Base-by-base conservation (phyloP, 2,888 invertebrate species). In the Drosophila gaucha region DNA sequence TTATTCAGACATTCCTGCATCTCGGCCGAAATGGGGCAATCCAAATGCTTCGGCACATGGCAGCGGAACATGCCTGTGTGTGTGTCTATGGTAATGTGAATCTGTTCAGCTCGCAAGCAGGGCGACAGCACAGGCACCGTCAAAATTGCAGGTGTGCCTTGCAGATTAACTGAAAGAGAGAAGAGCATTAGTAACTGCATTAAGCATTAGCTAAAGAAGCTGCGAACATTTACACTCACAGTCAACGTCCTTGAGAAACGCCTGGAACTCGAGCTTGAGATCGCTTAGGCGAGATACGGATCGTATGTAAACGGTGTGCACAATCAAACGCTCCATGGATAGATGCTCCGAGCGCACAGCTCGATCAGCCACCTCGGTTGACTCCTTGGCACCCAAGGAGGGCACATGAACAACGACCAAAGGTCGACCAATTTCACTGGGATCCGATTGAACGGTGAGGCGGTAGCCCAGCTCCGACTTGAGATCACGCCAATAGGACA, bases 271-370 rank as follows among this genome's bases (percentile, higher is more conserved):
- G 70, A 96, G 94, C 90, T 96, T 96, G 30, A 98, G 94, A 89
- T 98, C 97, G 35, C 94, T 94, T 12, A 98, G 93, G 39, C 98
- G 94, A 72, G 96, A 96, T 54, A 96, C 94, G 0, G 98, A 97
- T 76, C 99, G 94, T 57, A 98, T 96, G 89, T 99, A 98, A 78
- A 99, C 98, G 0, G 98, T 98, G 90, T 98, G 98, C 6, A 98
- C 98, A 33, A 99, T 93, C 52, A 99, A 93, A 33, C 97, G 95
- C 92, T 99, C 99, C 95, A 99, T 96, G 5, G 98, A 98, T n/a
- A 99, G 93, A 86, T 97, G 95, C 92, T 98, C 97, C 22, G 97
- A 97, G 78, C 97, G 94, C 38, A 97, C 95, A 12, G 97, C 97
- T 72, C 95, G 92, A 85, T 95, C 95, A 1, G 95, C 95, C 52